Percentiles rank a stretch among this genome's conserved stretches.
phyloP scores from a whole-genome alignment of 30 jellyfish, hydroid and myxozoan genomes.

The Aurelia sp. region DNA sequence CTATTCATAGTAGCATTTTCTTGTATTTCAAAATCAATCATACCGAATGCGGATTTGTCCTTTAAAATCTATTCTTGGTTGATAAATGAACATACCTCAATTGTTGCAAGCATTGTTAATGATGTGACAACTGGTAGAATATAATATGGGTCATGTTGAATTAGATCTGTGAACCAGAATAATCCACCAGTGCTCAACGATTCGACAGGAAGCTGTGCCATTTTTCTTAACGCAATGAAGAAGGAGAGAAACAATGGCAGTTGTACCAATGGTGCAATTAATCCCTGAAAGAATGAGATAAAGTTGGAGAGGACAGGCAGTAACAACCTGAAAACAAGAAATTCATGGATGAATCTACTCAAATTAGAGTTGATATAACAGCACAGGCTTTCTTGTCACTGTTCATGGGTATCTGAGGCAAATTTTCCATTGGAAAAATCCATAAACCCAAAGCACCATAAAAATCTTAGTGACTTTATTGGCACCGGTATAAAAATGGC shows the following conservation, averaged over 20 bases:
- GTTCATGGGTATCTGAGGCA: too few species aligned
- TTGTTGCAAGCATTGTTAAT: conserved; percentile 82
- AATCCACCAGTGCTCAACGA: conserved; percentile 90
- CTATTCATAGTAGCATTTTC: too few species aligned
- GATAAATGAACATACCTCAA: conserved; percentile 71
- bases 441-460: too few species aligned
- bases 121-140: conserved; percentile 83
- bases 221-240: conserved; percentile 83
- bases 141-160: conserved; percentile 82
- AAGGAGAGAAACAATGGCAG: conserved; percentile 80
- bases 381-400: too few species aligned
- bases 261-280: conserved; percentile 80
- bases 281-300: conserved; percentile 49
- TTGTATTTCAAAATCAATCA: too few species aligned
- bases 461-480: too few species aligned
- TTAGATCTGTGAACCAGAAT: conserved; percentile 90
- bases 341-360: not conserved
- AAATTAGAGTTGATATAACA: not conserved
- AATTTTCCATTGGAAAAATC: too few species aligned
- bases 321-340: too few species aligned
- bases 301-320: not conserved
- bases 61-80: too few species aligned
- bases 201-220: conserved; percentile 96
- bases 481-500: too few species aligned
- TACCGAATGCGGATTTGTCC: too few species aligned